A percentile compares a stretch with the other conserved stretches of the same genome.
Conservation (phyloP, 2,888 invertebrate genomes). For the Gonocerus acuteangulatus region DNA sequence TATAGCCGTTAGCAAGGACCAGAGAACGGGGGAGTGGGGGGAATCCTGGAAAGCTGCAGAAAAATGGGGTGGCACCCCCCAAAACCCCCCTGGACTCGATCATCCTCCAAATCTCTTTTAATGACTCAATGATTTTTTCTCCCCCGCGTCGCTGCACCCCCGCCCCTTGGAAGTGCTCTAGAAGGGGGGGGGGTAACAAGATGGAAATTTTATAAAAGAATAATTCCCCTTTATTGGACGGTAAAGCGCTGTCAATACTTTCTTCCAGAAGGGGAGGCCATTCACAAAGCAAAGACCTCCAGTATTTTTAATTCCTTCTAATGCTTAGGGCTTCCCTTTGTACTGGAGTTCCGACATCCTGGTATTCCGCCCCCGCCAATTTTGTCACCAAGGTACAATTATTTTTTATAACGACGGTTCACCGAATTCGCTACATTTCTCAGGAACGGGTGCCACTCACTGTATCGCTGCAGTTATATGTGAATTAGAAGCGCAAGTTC, state of each 20-base stretch:
- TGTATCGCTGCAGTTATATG: no score
- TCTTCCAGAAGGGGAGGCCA: background rate
- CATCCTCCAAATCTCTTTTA: conserved; percentile 35
- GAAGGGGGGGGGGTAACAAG: background rate
- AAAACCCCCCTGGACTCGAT: no score
- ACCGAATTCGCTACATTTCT: no score
- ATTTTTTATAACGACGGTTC: no score
- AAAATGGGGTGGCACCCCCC: background rate
- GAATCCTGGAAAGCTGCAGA: background rate
- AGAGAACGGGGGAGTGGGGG: background rate
- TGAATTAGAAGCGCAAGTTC: no score
- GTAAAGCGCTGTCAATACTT: no score
- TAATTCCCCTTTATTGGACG: conserved; percentile 23
- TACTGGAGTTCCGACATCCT: background rate
- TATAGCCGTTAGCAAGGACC: conserved; percentile 27
- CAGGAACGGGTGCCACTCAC: no score
- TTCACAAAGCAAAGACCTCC: conserved; percentile 24
- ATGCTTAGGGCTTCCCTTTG: conserved; percentile 24
- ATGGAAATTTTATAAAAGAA: conserved; percentile 20
- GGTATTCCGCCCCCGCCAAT: no score
- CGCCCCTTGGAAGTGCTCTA: background rate
- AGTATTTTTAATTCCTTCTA: conserved; percentile 25
- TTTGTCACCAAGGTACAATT: no score
- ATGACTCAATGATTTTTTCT: conserved; percentile 31
- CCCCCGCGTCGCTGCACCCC: background rate